Conservation (phyloP, 1,140 invertebrate species). For the Helicoverpa armigera region DNA sequence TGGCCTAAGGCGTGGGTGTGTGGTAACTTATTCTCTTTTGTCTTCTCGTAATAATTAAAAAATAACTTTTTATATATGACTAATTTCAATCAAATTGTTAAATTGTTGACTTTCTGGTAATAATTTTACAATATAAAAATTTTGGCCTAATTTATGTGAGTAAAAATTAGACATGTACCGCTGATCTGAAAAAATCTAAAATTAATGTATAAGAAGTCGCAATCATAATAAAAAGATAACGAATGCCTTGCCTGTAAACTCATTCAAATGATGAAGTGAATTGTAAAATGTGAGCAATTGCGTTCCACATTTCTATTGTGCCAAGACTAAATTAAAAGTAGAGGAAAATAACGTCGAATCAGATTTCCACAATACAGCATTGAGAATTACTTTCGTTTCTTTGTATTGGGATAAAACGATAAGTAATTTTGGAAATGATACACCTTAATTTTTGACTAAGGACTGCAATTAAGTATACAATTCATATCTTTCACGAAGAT, state of each 20-base stretch:
- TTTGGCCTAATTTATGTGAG: no score
- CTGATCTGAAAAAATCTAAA: neutral
- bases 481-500: neutral
- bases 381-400: slow-evolving; percentile 12
- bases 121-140: no score
- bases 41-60: no score
- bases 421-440: slow-evolving; percentile 27
- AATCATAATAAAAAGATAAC: neutral
- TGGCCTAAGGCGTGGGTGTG: neutral
- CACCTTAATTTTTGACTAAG: neutral
- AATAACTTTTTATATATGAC: no score
- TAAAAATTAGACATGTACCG: no score
- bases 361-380: slow-evolving; percentile 10
- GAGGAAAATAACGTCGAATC: slow-evolving; percentile 2
- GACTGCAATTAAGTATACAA: neutral
- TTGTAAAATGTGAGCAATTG: slow-evolving; percentile 4
- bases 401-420: neutral
- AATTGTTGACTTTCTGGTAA: no score
- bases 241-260: neutral
- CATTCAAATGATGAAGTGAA: neutral
- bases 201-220: neutral
- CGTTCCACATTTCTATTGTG: slow-evolving; percentile 12
- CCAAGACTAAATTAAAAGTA: slow-evolving; percentile 25
- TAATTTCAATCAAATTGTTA: no score
- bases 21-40: no score